Base-by-base conservation (phyloP, 2,797 vertebrate genomes). In the Telmatherina bonti region DNA sequence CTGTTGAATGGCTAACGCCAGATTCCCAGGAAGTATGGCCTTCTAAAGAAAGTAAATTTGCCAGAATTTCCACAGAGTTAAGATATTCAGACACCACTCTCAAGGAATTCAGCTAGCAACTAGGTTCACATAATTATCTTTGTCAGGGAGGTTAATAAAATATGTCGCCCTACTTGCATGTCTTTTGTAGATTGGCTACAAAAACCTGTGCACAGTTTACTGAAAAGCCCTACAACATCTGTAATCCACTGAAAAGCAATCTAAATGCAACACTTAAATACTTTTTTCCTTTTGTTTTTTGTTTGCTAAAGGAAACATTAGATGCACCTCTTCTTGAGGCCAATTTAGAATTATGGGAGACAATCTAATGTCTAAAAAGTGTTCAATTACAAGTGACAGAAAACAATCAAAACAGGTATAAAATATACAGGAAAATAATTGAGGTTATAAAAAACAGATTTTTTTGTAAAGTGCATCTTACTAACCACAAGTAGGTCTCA, bases 1-100 rank as follows among this genome's bases (percentile, higher is more conserved):
- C 74, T 84, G 78, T 87, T 60, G 67, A 70, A 70, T 38, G 31
- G 70, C 76, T 72, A 70, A 80, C 75, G 56, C 51, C 16, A 5
- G 66, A 81, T 70, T 80, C 76, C 72, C 20, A 76, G 64, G 65
- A 35, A 18, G n/a, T 26, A n/a, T 24, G 8, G 55, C 76, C 57
- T 26, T 30, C 36, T 35, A 11, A 59, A 60, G 52, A 86, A 82
- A 74, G 38, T 49, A 55, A 29, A 72, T 74, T 59, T 69, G 68
- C 71, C 70, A 74, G 75, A 76, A 64, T 45, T 35, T 64, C 35
- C 20, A 26, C 47, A 60, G 52, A 69, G 74, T 62, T 69, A 74
- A 71, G 66, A 69, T 53, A 22, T 56, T 63, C 41, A 61, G 61
- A 77, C 22, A 30, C 45, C 0, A 7, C 56, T 62, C 65, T 45